Evolutionary conservation across 2,797 vertebrate species (phyloP), one percentile per base, ranked within the genome.

Genomic region (Channa striata): DNA sequence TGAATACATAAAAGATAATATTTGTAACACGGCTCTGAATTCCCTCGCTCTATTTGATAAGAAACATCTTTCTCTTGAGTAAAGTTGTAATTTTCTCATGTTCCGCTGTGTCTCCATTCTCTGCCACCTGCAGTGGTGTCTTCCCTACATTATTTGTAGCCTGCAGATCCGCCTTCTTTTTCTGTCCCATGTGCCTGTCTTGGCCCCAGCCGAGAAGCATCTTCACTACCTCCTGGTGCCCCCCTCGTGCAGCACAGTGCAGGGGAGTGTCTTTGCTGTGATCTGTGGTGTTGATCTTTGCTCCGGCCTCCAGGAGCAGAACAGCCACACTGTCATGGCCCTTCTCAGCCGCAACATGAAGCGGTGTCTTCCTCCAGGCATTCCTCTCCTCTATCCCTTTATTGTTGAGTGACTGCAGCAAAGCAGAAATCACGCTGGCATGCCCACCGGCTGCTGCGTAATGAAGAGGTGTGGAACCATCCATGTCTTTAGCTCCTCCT

Each of bases 61-160:
- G 80, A 51, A 94, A 74, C 95, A 96, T 94, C 86, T 95, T 96
- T 81, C 83, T 96, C 82, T 92, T 95, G 51, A 96, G 78, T 61
- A 95, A 72, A 5, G 72, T 81, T 40, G 81, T 78, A 30, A 95
- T 93, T 54, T 74, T 80, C 74, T 86, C 86, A 40, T 95, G 93
- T 14, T 81, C 89, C 19, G 74, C 58, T 5, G 87, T 93, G 68
- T 67, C 47, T 50, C 56, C 86, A 1, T 72, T 69, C 71, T 94
- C 89, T 2, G 92, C 93, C 46, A 92, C 89, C 82, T 96, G 95
- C 60, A 96, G 56, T 0, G 93, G 89, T 0, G 86, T 96, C 84
- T 95, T 96, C 61, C 83, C 88, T 48, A 94, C 87, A 39, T 89
- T 93, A 53, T 95, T 95, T n/a, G 72, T 82, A 23, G 91, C 85